These are phyloP conservation scores for Paramormyrops hopkinsi DNA, from an alignment of 2,797 vertebrate genomes.

Conservation along the genomic window DNA sequence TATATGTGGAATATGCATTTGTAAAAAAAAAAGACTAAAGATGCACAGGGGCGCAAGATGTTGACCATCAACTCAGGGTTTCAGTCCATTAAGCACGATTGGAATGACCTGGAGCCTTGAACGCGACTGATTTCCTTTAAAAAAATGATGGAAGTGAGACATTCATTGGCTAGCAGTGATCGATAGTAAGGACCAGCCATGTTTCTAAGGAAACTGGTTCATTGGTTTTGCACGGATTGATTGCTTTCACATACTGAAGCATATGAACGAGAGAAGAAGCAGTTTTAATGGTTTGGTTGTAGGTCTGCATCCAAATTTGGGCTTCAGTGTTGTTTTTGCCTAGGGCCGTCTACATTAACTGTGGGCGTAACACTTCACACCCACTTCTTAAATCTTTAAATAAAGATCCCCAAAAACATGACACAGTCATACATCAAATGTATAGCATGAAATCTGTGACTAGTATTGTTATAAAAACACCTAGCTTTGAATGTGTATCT, in stretches of 20 bases:
- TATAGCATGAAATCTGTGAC: conserved; percentile 1
- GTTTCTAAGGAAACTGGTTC: neutral
- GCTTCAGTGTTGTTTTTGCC: conserved; percentile 7
- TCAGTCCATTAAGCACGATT: neutral
- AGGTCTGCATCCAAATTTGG: neutral
- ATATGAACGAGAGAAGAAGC: neutral
- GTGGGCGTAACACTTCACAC: neutral
- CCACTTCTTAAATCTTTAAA: conserved; percentile 12
- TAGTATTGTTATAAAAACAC: conserved; percentile 13
- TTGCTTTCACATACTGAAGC: neutral
- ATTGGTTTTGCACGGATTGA: neutral
- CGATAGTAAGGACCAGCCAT: neutral
- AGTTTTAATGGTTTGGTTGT: neutral
- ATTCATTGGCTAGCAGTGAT: neutral
- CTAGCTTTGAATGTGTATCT: conserved; percentile 1
- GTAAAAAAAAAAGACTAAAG: neutral
- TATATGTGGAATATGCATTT: neutral
- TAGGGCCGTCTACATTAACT: neutral
- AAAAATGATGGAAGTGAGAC: neutral
- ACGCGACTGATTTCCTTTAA: neutral
- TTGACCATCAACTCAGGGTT: neutral
- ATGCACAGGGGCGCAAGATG: neutral
- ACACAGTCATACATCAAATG: neutral
- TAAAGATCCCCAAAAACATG: neutral
- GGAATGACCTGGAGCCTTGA: neutral